Base-by-base conservation (phyloP, 2,113 vertebrate species). In the Apistogramma diplotaenia region DNA sequence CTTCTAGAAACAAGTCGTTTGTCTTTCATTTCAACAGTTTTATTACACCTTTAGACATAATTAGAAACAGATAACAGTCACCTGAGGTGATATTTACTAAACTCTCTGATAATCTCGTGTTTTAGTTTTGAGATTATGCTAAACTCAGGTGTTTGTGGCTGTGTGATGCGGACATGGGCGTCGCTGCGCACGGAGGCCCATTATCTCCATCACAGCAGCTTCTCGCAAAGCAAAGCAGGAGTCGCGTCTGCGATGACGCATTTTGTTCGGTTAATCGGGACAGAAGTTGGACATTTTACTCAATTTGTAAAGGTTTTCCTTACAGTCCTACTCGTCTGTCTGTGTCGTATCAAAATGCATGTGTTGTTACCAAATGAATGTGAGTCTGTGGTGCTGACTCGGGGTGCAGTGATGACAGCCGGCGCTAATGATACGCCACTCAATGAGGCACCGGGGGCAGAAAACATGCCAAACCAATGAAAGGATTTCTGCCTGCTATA, bases 61-160 rank as follows among this genome's bases (percentile, higher is more conserved):
- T 94, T 93, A 92, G 87, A 90, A 93, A 89, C 89, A 92, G 89
- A 94, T 93, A 94, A 85, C 86, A 85, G 84, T 92, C 90, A 81
- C 89, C 87, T 40, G 72, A 81, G 87, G 89, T 83, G 82, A 78
- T 88, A 89, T 89, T 92, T 87, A 79, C 82, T 73, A 86, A 91
- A 85, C 70, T 83, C 82, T 88, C 83, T 90, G 74, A 89, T 84
- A 76, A 74, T 89, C 65, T 37, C 83, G 75, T 53, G 87, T 85
- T 84, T 82, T 74, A 18, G 3, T 83, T 83, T 86, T 56, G 37
- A 65, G 71, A 82, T 89, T 74, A 72, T 55, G 67, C 72, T 81
- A 53, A 89, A 85, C 84, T 89, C 86, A 81, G 55, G 74, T 53
- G 51, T 74, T 82, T 29, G 16, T 11, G 23, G 19, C 9, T 37